These are phyloP conservation scores for Melanargia galathea DNA, from an alignment of 2,888 invertebrate species.

Conservation along the genomic window DNA sequence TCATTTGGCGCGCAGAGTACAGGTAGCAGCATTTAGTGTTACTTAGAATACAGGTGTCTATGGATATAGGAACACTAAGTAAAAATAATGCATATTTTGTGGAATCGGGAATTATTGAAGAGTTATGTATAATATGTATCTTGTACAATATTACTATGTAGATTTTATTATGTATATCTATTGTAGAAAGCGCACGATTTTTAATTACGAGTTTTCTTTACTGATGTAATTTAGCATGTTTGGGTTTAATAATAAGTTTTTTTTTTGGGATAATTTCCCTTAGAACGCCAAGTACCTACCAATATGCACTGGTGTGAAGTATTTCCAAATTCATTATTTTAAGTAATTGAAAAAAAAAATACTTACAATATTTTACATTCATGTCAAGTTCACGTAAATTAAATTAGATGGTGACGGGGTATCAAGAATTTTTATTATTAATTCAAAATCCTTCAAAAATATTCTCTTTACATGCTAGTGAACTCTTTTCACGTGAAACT, in stretches of 20 bases:
- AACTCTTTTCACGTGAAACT: background rate
- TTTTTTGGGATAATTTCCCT: no score
- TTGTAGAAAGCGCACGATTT: background rate
- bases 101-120: background rate
- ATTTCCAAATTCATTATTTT: no score
- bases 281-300: no score
- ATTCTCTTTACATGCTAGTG: background rate
- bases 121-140: no score
- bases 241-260: background rate
- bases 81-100: background rate
- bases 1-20: constrained; percentile 1
- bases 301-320: background rate
- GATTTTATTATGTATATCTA: no score
- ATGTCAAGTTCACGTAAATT: background rate
- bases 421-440: background rate
- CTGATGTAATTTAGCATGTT: background rate
- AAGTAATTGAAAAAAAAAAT: background rate
- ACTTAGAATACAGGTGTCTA: background rate
- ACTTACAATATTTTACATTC: background rate
- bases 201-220: background rate
- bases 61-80: background rate
- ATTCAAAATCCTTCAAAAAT: background rate
- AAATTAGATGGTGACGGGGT: background rate
- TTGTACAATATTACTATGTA: no score
- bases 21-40: background rate